A percentile compares a stretch with the other conserved stretches of the same genome.
phyloP scores from a whole-genome alignment of 37 sponge, comb jelly and placozoan species.

The Agelas oroides region DNA sequence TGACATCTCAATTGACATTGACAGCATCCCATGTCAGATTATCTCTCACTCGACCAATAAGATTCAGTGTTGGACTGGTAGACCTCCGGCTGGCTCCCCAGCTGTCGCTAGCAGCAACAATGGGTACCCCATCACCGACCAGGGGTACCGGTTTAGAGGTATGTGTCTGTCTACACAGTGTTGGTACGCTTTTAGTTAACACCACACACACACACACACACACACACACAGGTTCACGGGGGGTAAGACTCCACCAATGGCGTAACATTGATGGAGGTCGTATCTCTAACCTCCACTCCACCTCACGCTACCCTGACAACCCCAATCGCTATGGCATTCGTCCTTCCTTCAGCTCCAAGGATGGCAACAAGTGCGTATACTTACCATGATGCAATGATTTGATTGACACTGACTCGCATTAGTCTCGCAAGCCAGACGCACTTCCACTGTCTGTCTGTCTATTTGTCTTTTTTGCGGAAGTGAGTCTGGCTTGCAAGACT shows the following conservation, averaged over 20 bases:
- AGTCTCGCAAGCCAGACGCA: too few relatives aligned
- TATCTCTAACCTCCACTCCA: constrained; percentile 13
- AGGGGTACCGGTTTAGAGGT: constrained; percentile 74
- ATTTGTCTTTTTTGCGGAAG: too few relatives aligned
- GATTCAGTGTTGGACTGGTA: constrained; percentile 51
- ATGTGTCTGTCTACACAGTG: too few relatives aligned
- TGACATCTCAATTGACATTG: constrained; percentile 63
- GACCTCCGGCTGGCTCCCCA: constrained; percentile 22
- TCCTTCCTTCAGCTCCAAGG: constrained; percentile 43
- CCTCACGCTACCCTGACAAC: constrained; percentile 34
- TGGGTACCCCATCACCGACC: constrained; percentile 25
- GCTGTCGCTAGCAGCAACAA: constrained; percentile 24
- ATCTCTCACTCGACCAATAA: neutral
- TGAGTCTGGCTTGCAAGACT: too few relatives aligned
- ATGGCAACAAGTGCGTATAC: neutral
- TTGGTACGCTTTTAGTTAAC: too few relatives aligned
- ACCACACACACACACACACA: neutral
- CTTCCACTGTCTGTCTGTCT: too few relatives aligned
- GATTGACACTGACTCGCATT: too few relatives aligned
- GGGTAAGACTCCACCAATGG: constrained; percentile 51
- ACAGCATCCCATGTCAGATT: constrained; percentile 67
- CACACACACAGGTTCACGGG: constrained; percentile 13
- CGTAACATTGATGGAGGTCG: constrained; percentile 1
- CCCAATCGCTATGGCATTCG: constrained; percentile 26
- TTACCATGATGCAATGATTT: too few relatives aligned